Evolutionary conservation across 53 echinoderm and acorn worm genomes (phyloP), one percentile per base, ranked within the genome.

Genomic region (Mesocentrotus franciscanus): DNA sequence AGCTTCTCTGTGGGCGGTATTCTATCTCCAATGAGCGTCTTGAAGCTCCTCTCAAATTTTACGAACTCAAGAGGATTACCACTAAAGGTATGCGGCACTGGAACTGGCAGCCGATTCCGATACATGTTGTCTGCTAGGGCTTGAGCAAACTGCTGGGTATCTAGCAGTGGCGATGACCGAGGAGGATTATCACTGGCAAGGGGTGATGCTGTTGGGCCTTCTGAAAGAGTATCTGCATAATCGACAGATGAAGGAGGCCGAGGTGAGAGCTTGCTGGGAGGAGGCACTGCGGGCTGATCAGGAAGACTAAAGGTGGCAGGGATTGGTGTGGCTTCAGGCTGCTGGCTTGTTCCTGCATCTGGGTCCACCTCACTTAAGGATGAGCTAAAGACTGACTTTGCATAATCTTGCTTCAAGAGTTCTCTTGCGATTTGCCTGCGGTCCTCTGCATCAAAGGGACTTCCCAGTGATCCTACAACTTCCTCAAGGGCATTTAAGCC

Each of bases 21-120:
- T 85, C 93, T 32, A 55, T 95, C 79, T 93, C 68, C 96, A 17
- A 96, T 96, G 12, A 93, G 71, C 15, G 96, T 93, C 22, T 2
- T 85, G 85, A 96, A 96, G 55, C 96, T 93, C 55, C 93, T 87
- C 26, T 96, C 93, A 30, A 96, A 93, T 10, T 94, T 71, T 14
- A 39, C 10, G 71, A 93, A 96, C 64, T 96, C 93, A n/a, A 96
- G 71, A n/a, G 90, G 94, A 60, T 90, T 94, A 12, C 96, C 94
- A 26, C 89, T 71, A 56, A 96, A 96, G 10, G 81, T 83, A 13
- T 13, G 56, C 1, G 94, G 94, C 0, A 94, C 94, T 12, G 94
- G 89, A 7, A 93, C 94, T 4, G 93, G 96, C 58, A 96, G 90
- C 26, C 96, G 64, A 18, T 49, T 96, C n/a, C 78, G 78, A 12